phyloP scores from a whole-genome alignment of 2,113 vertebrate species.

The Sigmodon hispidus region DNA sequence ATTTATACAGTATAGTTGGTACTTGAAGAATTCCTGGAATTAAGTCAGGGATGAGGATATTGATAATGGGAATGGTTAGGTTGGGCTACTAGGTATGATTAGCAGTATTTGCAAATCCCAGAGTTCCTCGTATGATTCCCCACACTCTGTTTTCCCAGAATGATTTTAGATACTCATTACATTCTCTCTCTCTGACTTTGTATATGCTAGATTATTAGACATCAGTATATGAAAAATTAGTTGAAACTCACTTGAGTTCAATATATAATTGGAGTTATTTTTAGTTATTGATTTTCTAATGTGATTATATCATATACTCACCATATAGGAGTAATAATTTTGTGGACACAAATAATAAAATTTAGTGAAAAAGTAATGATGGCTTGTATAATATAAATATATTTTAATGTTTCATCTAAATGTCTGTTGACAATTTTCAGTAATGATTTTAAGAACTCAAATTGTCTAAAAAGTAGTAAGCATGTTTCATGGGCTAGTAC shows the following conservation, averaged over 20 bases:
- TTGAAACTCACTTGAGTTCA: slow-evolving; percentile 40
- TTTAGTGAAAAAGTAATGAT: slow-evolving; percentile 6
- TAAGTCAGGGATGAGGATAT: not conserved
- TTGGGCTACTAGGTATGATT: not conserved
- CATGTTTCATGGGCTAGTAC: not conserved
- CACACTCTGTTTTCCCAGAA: not conserved
- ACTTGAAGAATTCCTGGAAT: slow-evolving; percentile 34
- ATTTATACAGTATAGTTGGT: slow-evolving; percentile 1
- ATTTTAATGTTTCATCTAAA: slow-evolving; percentile 26
- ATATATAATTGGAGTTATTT: slow-evolving; percentile 31
- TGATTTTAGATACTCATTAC: not conserved
- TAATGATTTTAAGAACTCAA: slow-evolving; percentile 51
- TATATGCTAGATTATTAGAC: not conserved
- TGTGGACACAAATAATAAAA: not conserved
- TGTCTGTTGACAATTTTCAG: slow-evolving; percentile 33
- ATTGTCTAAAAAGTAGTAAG: slow-evolving; percentile 34
- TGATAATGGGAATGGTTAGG: slow-evolving; percentile 19
- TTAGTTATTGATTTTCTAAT: slow-evolving; percentile 9
- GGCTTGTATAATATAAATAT: slow-evolving; percentile 1
- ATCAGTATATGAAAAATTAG: slow-evolving; percentile 31
- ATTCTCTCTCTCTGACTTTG: not conserved
- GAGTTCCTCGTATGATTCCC: not conserved
- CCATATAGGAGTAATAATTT: not conserved
- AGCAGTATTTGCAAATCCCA: slow-evolving; percentile 11
- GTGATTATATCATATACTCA: not conserved